Percentiles rank a stretch among this genome's conserved stretches.
These are phyloP conservation scores for Pachycephus smyrnensis DNA, from an alignment of 2,888 invertebrate genomes.

Conservation along the genomic window DNA sequence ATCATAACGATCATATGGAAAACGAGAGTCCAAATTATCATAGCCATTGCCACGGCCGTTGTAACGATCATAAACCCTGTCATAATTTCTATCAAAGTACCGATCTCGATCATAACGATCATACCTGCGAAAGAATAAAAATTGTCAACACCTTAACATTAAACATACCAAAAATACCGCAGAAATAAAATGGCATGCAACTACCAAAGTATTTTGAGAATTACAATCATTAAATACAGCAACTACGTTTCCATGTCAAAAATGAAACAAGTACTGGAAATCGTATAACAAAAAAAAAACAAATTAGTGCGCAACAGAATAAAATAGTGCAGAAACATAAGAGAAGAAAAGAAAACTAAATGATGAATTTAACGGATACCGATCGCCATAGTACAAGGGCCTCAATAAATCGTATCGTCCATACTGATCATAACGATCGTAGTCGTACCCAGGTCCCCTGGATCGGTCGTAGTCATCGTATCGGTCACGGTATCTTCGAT, in stretches of 20 bases:
- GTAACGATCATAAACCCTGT: slow-evolving; percentile 42
- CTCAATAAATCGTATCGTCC: slow-evolving; percentile 43
- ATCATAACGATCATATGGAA: slow-evolving; percentile 45
- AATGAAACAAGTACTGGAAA: neutral
- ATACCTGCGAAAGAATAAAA: slow-evolving; percentile 36
- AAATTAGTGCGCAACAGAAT: too few species aligned
- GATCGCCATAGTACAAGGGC: slow-evolving; percentile 41
- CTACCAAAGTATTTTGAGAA: neutral
- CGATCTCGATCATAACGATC: slow-evolving; percentile 26
- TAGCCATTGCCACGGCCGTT: slow-evolving; percentile 53
- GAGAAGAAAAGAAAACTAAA: neutral
- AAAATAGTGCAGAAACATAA: neutral
- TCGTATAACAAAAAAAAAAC: neutral
- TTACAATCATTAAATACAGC: neutral
- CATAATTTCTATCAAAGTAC: slow-evolving; percentile 36
- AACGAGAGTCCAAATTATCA: slow-evolving; percentile 51
- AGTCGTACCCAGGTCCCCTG: slow-evolving; percentile 43
- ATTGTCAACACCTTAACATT: neutral
- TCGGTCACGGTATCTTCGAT: slow-evolving; percentile 48
- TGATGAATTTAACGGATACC: slow-evolving; percentile 32
- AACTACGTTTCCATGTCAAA: neutral
- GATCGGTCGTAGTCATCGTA: slow-evolving; percentile 49
- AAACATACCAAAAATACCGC: neutral
- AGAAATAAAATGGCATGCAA: neutral
- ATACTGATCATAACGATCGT: slow-evolving; percentile 52